Base-by-base conservation (phyloP, 1,140 invertebrate species). In the Leucophenga varia region DNA sequence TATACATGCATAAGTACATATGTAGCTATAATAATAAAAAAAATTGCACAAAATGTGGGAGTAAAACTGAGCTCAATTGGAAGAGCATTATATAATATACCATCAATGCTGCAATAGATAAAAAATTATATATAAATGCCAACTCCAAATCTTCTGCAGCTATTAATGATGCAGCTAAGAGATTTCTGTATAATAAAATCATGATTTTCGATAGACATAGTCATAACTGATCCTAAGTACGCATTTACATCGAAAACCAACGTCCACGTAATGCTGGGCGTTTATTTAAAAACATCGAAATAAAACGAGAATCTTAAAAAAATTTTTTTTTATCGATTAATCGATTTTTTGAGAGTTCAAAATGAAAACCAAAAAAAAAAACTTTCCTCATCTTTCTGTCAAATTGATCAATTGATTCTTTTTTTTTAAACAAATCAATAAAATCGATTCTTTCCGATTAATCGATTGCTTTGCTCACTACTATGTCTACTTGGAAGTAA, bases 281-380 rank as follows among this genome's bases (percentile, higher is more conserved):
- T n/a, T n/a, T n/a, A n/a, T n/a, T n/a, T n/a, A n/a, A n/a, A n/a
- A 21, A n/a, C 20, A 22, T 10, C 13, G 38, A 14, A 40, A 25
- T 40, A 18, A 40, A 14, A 22, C 8, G 38, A 40, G 28, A 40
- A 40, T 40, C 21, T 40, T n/a, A 40, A 40, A 22, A 22, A 8
- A 40, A 40, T 22, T 40, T 40, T 40, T 7, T 14, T 19, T 40
- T 40, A 22, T 40, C 20, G 21, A 40, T 40, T 40, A 40, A n/a
- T n/a, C n/a, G n/a, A n/a, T n/a, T n/a, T n/a, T n/a, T n/a, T n/a
- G n/a, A n/a, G n/a, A n/a, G n/a, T n/a, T n/a, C n/a, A n/a, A n/a
- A n/a, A n/a, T n/a, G n/a, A 22, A 25, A 40, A 22, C 28, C 28
- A 6, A 40, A 40, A 14, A 22, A 40, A 14, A 22, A 22, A 40